Conservation (phyloP, 2,113 vertebrate genomes). For the Tragulus kanchil region DNA sequence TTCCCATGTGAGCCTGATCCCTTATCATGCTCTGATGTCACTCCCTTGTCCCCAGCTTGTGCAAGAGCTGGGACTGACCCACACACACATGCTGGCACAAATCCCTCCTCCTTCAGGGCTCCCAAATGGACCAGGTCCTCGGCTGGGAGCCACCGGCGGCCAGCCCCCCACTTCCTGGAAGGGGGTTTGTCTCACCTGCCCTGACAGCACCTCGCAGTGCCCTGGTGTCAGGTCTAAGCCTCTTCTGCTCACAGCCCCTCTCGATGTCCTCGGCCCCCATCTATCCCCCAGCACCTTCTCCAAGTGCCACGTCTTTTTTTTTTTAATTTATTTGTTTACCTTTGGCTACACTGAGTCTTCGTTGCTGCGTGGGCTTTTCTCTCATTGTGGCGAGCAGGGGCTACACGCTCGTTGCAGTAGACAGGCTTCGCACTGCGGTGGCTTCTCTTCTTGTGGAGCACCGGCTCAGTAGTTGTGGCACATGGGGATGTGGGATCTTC, state of each 20-base stretch:
- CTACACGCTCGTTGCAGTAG: rapidly evolving
- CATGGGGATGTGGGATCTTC: not conserved
- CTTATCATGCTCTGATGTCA: not conserved
- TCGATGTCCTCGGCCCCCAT: not conserved
- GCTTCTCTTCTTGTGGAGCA: not conserved
- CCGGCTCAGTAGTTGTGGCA: not conserved
- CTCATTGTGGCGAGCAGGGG: not conserved
- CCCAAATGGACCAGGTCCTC: rapidly evolving
- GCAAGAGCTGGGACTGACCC: not conserved
- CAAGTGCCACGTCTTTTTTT: not conserved
- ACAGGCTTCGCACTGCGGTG: not conserved
- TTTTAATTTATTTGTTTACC: not conserved
- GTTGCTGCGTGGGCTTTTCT: not conserved
- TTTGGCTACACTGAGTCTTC: not conserved
- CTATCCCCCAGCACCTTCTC: not conserved
- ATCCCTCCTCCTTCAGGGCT: not conserved
- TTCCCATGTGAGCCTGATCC: not conserved
- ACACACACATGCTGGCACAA: not conserved
- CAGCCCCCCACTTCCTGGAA: not conserved
- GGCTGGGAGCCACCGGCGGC: not conserved
- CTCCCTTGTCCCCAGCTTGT: not conserved
- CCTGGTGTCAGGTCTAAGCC: not conserved
- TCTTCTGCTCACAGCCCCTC: not conserved
- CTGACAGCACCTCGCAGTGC: not conserved
- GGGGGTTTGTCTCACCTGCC: not conserved